phyloP scores from a whole-genome alignment of 2,113 vertebrate species.

The Oreochromis tanganicae region DNA sequence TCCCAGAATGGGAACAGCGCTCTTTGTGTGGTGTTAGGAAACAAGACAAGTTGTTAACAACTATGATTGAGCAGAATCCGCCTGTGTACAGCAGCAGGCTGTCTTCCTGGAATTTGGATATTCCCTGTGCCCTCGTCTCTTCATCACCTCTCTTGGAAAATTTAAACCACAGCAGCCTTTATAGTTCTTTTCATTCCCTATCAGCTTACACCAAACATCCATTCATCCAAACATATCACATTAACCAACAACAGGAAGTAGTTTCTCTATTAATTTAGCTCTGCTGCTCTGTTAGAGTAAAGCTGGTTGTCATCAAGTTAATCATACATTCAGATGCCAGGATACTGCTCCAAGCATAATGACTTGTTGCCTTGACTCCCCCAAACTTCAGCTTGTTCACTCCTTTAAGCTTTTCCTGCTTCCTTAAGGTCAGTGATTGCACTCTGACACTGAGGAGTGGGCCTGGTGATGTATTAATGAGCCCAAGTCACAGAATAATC shows the following conservation, averaged over 20 bases:
- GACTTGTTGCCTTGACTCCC: slow-evolving; percentile 25
- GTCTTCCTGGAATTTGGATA: not conserved
- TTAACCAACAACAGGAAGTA: not conserved
- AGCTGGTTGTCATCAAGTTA: slow-evolving; percentile 38
- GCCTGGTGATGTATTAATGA: slow-evolving; percentile 45
- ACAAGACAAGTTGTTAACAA: not conserved
- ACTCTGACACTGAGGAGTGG: not conserved
- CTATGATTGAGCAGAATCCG: slow-evolving; percentile 6
- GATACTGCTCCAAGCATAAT: not conserved
- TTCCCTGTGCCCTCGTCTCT: not conserved
- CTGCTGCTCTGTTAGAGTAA: not conserved
- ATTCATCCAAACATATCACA: not conserved
- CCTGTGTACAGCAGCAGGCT: not conserved
- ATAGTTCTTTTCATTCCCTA: not conserved
- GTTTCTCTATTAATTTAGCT: not conserved
- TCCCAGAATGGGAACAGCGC: slow-evolving; percentile 8
- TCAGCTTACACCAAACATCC: not conserved
- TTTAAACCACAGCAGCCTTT: not conserved
- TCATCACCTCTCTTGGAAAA: not conserved
- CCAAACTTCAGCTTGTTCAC: not conserved
- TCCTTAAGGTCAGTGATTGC: not conserved
- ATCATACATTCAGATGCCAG: slow-evolving; percentile 18
- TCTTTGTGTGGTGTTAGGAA: slow-evolving; percentile 23
- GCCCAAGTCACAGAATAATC: not conserved
- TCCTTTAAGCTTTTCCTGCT: not conserved